These are phyloP conservation scores for Halcyon senegalensis DNA, from an alignment of 2,113 vertebrate species.

Conservation along the genomic window DNA sequence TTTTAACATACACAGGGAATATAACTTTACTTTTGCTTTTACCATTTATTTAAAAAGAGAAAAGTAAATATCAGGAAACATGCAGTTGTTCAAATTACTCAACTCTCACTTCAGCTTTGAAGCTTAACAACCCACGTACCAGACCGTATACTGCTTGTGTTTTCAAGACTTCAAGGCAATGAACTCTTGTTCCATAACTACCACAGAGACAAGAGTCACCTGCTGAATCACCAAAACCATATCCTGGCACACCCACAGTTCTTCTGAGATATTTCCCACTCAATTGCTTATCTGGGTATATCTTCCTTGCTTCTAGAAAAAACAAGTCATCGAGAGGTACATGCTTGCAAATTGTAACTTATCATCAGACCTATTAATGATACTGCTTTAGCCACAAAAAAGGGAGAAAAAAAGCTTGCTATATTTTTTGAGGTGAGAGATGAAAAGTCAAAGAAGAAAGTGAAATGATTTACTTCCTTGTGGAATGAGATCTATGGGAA, in stretches of 20 bases:
- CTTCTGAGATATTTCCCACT: neutral
- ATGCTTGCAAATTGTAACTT: neutral
- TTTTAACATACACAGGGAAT: neutral
- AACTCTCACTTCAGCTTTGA: constrained; percentile 23
- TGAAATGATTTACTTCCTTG: neutral
- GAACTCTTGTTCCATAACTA: neutral
- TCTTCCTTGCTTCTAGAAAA: neutral
- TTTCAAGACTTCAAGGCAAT: constrained; percentile 14
- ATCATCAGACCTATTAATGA: neutral
- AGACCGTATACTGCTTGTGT: neutral
- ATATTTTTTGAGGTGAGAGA: neutral
- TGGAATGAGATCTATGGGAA: neutral
- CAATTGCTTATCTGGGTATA: neutral
- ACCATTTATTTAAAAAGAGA: neutral
- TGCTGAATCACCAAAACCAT: constrained; percentile 44
- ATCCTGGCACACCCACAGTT: neutral
- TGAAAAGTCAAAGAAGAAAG: neutral
- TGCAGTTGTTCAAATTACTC: neutral
- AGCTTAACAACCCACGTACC: constrained; percentile 18
- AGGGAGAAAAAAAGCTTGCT: neutral
- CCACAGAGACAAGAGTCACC: neutral
- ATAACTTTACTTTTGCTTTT: neutral
- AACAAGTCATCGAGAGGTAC: neutral
- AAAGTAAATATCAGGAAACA: neutral
- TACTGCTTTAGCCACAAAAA: neutral